phyloP scores from a whole-genome alignment of 2,888 invertebrate species.

The Crematogaster levior region DNA sequence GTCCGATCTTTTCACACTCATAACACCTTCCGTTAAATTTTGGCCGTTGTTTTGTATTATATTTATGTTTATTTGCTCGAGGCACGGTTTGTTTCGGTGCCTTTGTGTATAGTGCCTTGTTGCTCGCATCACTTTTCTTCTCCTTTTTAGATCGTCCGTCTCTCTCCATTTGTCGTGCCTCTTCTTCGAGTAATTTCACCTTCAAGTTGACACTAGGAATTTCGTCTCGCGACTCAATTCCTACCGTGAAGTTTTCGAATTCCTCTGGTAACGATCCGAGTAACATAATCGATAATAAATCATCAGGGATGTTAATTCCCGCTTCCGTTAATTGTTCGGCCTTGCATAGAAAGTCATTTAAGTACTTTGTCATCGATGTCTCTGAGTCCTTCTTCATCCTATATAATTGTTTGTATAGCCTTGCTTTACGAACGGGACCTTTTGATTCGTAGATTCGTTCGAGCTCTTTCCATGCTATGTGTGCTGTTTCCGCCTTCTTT shows the following conservation, averaged over 20 bases:
- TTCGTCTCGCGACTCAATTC: not conserved
- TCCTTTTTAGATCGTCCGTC: not conserved
- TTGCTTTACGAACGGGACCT: not conserved
- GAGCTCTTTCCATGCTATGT: not conserved
- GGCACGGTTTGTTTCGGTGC: not conserved
- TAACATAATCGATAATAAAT: conserved; percentile 2
- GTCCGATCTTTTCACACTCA: not conserved
- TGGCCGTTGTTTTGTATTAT: not conserved
- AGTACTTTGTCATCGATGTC: not conserved
- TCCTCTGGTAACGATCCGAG: not conserved
- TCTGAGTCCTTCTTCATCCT: not conserved
- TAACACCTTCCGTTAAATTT: not conserved
- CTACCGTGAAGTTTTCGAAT: not conserved
- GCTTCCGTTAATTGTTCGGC: not conserved
- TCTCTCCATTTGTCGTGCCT: not conserved
- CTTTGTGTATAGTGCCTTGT: not conserved
- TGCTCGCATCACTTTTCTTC: not conserved
- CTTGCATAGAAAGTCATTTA: not conserved
- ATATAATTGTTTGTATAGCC: not conserved
- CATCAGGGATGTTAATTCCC: not conserved
- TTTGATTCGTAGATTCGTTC: not conserved
- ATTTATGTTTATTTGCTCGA: not conserved
- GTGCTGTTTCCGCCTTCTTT: not conserved
- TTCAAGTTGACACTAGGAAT: not conserved
- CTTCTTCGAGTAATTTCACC: not conserved